These are phyloP conservation scores for Characodon lateralis DNA, from an alignment of 2,797 vertebrate species.

Conservation along the genomic window DNA sequence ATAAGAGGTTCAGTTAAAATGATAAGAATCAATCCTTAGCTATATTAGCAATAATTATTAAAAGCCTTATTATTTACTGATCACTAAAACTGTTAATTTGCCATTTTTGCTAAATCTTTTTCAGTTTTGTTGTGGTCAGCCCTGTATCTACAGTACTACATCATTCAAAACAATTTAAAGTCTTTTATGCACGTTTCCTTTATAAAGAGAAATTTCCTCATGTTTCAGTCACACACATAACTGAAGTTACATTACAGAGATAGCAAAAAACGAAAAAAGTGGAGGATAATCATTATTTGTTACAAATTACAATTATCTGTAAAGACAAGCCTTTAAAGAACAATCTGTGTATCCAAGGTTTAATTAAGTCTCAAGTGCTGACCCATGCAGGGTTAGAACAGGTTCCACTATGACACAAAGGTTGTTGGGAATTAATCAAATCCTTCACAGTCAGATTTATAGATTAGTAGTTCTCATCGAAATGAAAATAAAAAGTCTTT, in stretches of 20 bases:
- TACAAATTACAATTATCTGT: background rate
- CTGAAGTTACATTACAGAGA: background rate
- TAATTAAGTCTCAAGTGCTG: background rate
- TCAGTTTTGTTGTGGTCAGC: too few species aligned
- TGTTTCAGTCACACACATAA: background rate
- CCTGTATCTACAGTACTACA: too few species aligned
- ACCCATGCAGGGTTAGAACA: background rate
- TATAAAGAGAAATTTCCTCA: background rate
- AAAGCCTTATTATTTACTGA: background rate
- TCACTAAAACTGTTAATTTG: background rate
- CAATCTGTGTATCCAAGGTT: background rate
- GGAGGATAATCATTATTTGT: background rate
- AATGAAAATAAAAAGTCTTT: background rate
- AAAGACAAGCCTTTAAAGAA: background rate
- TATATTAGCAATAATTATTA: background rate
- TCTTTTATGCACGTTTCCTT: background rate
- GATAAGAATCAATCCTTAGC: background rate
- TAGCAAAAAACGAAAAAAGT: background rate
- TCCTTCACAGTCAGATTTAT: background rate
- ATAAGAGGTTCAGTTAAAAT: background rate
- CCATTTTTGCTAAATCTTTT: too few species aligned
- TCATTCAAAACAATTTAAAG: background rate
- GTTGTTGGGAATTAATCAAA: background rate
- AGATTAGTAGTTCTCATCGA: background rate
- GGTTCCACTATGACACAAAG: background rate